Base-by-base conservation (phyloP, 2,888 invertebrate species). In the Salticus scenicus region DNA sequence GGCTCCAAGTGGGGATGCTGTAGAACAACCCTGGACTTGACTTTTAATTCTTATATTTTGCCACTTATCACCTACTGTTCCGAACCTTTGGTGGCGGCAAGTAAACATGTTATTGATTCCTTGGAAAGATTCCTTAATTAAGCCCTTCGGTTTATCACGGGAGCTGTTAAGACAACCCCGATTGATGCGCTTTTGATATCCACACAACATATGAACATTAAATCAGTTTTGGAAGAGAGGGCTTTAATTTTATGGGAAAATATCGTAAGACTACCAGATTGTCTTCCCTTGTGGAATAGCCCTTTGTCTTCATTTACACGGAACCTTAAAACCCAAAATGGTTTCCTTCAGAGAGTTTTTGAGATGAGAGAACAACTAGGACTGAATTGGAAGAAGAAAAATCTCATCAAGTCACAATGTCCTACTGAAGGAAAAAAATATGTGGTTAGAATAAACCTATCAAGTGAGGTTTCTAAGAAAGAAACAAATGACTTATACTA, bases 131-230 rank as follows among this genome's bases (percentile, higher is more conserved):
- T 51, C 31, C 72, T 51, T 30, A 51, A 28, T 31, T 51, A 72
- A 57, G 57, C 57, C 1, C 57, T 72, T 72, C 51, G 30, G 17
- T n/a, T 33, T 20, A 72, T 72, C 31, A 51, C 72, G n/a, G 51
- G 72, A 28, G 72, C 57, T 30, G 51, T 51, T 17, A 7, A 72
- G 51, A 72, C 30, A 72, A 30, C 51, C 20, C 72, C 30, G 30
- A 72, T 72, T 57, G 51, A 72, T 72, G 47, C 57, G 33, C 12
- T 72, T 72, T 31, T 72, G 51, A 72, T 72, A 28, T 72, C n/a
- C 20, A 51, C 72, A 7, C 28, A 1, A 57, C 17, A 51, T 72
- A 51, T 47, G 72, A 47, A 8, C 57, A 72, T 72, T 57, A 72
- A 57, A 51, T 51, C 51, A 72, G 31, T 72, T 51, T 51, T 57